Base-by-base conservation (phyloP, 2,113 vertebrate genomes). In the Hippocampus comes region DNA sequence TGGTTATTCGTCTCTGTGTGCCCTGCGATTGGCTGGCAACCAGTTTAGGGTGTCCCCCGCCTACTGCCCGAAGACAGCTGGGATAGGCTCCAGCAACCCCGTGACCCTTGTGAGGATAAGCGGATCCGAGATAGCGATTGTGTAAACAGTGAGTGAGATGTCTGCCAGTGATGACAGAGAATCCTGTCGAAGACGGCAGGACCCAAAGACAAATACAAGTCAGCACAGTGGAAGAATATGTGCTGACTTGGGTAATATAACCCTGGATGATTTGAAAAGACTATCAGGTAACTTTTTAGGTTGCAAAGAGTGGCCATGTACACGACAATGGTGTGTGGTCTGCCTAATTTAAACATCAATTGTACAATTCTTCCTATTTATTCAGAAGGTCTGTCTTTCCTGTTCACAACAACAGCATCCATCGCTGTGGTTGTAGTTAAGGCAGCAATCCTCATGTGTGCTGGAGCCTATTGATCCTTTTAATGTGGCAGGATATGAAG, bases 381-480 rank as follows among this genome's bases (percentile, higher is more conserved):
- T 27, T 65, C 30, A n/a, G 41, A 69, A 17, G 23, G 27, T 61
- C 23, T 66, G 43, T 27, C 63, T 48, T 66, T 70, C 41, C 63
- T 51, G 59, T 12, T 43, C 46, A 14, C 46, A 66, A 25, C 53
- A 59, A 1, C 38, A 68, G 10, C 20, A 69, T 34, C 27, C 51
- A 56, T 64, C 9, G 41, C 23, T 0, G 30, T 67, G 30, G 48
- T 66, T 48, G 41, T 38, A 42, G 67, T 67, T 72, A 70, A 70
- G 42, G 46, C 53, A 64, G 55, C 0, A 76, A 71, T 49, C 59
- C 63, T 21, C 51, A 10, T 30, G 7, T 1, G 48, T 30, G 34
- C 25, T 30, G 57, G 42, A 38, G 51, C 53, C 34, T 78, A 77
- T 80, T 67, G 79, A 80, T 84, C 70, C n/a, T 48, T 60, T 67